Conservation (phyloP, 2,797 vertebrate species). For the Antrozous pallidus region DNA sequence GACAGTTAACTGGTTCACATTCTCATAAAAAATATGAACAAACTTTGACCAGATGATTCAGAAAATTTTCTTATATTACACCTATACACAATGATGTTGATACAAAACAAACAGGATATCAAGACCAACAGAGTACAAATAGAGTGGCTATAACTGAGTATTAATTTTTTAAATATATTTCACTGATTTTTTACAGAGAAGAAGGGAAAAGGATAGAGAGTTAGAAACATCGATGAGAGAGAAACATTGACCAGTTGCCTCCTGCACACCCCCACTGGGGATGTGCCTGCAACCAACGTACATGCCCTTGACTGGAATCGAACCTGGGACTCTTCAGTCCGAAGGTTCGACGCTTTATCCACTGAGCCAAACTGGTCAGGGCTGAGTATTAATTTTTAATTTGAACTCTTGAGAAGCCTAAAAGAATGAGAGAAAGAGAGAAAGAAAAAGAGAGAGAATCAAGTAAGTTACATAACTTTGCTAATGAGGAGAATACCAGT, state of each 20-base stretch:
- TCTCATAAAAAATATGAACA: neutral
- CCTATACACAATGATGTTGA: neutral
- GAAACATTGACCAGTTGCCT: too few relatives aligned
- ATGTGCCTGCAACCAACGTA: too few relatives aligned
- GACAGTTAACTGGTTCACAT: neutral
- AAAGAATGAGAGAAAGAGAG: neutral
- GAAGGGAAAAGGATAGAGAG: too few relatives aligned
- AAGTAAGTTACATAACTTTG: constrained; percentile 5
- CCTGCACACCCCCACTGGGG: too few relatives aligned
- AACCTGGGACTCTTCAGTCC: too few relatives aligned
- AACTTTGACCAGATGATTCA: neutral
- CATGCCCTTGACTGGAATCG: too few relatives aligned
- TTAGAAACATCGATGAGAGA: too few relatives aligned
- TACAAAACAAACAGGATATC: neutral
- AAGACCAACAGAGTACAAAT: neutral
- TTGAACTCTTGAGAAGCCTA: neutral
- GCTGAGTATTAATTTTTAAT: constrained; percentile 1
- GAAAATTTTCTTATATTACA: neutral
- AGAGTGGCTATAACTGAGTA: neutral
- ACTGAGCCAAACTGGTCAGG: too few relatives aligned
- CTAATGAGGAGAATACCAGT: neutral
- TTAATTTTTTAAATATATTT: too few relatives aligned
- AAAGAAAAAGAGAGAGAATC: neutral
- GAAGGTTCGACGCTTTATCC: too few relatives aligned
- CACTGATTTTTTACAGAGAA: too few relatives aligned